phyloP scores from a whole-genome alignment of 2,888 invertebrate species.

The Agriopis marginaria region DNA sequence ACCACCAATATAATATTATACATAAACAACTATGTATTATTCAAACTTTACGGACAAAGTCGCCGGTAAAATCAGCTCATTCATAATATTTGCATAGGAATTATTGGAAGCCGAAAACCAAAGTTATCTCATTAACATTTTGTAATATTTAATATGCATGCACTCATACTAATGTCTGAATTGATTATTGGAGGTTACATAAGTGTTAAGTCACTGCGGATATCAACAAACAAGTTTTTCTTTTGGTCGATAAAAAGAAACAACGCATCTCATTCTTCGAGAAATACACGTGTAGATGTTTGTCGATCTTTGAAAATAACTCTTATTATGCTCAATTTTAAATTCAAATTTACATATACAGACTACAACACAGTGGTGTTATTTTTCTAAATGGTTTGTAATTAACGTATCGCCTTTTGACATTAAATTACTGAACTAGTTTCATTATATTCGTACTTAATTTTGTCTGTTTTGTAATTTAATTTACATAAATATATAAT shows the following conservation, averaged over 20 bases:
- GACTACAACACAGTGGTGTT: neutral
- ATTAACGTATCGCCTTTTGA: conserved; percentile 10
- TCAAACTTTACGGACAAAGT: neutral
- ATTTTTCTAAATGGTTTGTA: neutral
- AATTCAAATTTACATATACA: neutral
- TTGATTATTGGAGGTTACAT: conserved; percentile 14
- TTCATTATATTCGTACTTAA: conserved; percentile 3
- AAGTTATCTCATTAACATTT: conserved; percentile 1
- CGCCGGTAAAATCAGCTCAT: neutral
- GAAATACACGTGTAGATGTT: conserved; percentile 7
- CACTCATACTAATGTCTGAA: conserved; percentile 19
- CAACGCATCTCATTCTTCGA: neutral
- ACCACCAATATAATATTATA: neutral
- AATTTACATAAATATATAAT: conserved; percentile 2
- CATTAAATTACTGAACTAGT: conserved; percentile 17
- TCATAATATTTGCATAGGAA: conserved; percentile 4
- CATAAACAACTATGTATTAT: too few species aligned
- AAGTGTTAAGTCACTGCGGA: conserved; percentile 17
- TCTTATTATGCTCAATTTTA: neutral
- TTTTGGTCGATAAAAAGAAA: conserved; percentile 12
- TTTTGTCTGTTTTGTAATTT: conserved; percentile 8
- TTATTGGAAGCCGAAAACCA: conserved; percentile 7
- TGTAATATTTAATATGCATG: conserved; percentile 14
- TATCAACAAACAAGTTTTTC: conserved; percentile 26
- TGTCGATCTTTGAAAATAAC: neutral